Percentiles rank a stretch among this genome's conserved stretches.
These are phyloP conservation scores for Trachelus tabidus DNA, from an alignment of 2,888 invertebrate genomes.

Conservation along the genomic window DNA sequence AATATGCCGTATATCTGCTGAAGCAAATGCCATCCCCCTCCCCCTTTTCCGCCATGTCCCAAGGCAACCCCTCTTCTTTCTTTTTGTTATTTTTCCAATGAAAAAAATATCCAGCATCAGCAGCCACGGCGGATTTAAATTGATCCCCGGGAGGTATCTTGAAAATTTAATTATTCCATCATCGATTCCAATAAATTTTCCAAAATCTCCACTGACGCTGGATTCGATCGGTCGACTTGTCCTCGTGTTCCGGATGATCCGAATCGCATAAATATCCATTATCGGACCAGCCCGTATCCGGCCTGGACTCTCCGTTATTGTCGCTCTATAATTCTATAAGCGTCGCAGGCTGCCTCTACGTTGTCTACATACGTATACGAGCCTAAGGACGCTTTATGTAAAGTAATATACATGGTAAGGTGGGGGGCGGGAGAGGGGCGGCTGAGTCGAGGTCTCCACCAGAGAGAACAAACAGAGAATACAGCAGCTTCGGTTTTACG, in stretches of 20 bases:
- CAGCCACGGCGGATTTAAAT: background rate
- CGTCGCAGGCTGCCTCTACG: constrained; percentile 5
- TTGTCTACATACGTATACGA: constrained; percentile 12
- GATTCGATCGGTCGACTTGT: background rate
- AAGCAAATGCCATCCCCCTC: background rate
- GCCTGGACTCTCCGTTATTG: constrained; percentile 43
- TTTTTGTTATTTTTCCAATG: background rate
- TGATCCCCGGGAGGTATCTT: background rate
- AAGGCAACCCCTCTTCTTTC: constrained; percentile 5
- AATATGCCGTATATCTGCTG: background rate
- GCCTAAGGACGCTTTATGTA: background rate
- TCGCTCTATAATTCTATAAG: constrained; percentile 14
- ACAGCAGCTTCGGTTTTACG: background rate
- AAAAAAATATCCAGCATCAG: background rate
- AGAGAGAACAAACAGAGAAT: background rate
- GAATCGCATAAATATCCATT: constrained; percentile 49
- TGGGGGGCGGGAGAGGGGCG: too few relatives aligned
- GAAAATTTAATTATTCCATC: background rate
- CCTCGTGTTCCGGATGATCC: constrained; percentile 1
- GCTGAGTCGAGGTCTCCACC: background rate
- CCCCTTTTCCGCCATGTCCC: background rate
- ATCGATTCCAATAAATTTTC: background rate
- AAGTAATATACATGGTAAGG: background rate
- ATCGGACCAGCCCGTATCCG: constrained; percentile 39
- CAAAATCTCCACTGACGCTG: background rate